A percentile compares a stretch with the other conserved stretches of the same genome.
Evolutionary conservation across 2,888 invertebrate genomes (phyloP).

Genomic region (Chloromyia formosa): DNA sequence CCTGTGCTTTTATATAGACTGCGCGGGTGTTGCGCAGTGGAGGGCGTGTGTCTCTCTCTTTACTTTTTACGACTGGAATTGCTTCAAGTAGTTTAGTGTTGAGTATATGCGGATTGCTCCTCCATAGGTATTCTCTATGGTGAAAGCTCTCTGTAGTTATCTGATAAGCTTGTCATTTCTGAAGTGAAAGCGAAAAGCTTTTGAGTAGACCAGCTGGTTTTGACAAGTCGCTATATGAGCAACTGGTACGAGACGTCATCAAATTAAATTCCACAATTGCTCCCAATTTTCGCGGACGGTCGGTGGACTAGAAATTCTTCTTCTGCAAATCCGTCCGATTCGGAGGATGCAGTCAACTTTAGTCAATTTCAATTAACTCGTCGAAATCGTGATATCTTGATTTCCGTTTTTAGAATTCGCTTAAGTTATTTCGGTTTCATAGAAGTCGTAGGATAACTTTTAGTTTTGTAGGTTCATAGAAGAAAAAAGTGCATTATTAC

Average conservation of each 20-base stretch:
- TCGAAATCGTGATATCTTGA: neutral
- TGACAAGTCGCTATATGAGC: neutral
- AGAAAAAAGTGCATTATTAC: neutral
- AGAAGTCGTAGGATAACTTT: neutral
- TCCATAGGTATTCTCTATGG: too few relatives aligned
- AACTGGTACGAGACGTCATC: conserved; percentile 22
- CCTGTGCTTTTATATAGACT: too few relatives aligned
- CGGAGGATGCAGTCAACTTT: neutral
- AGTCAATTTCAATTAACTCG: too few relatives aligned
- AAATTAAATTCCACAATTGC: conserved; percentile 23
- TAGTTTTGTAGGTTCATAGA: neutral
- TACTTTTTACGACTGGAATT: too few relatives aligned
- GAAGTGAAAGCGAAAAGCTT: too few relatives aligned
- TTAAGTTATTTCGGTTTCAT: neutral
- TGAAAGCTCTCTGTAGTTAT: too few relatives aligned
- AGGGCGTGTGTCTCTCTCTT: too few relatives aligned
- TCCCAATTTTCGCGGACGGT: conserved; percentile 1
- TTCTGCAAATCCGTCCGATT: neutral
- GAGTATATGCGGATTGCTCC: too few relatives aligned
- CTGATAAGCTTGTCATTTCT: too few relatives aligned
- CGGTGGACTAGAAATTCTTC: neutral
- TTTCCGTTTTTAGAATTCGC: neutral
- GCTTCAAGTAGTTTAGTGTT: too few relatives aligned
- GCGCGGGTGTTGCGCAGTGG: too few relatives aligned
- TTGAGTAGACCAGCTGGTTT: neutral